Base-by-base conservation (phyloP, 2,797 vertebrate species). In the Hypotaenidia philippensis region DNA sequence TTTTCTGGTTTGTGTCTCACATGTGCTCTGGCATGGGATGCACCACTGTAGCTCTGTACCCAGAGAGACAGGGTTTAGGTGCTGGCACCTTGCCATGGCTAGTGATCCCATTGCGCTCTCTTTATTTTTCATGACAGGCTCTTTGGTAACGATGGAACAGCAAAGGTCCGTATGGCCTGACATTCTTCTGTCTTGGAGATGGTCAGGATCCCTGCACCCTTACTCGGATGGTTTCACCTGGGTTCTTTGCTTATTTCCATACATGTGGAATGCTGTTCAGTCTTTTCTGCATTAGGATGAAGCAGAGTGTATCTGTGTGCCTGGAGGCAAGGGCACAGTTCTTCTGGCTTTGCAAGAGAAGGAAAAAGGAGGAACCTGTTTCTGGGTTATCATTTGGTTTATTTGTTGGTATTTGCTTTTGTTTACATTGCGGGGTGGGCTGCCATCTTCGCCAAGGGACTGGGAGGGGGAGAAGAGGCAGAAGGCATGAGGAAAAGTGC, bases 381-480 rank as follows among this genome's bases (percentile, higher is more conserved):
- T 86, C 72, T 93, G 7, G 2, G 6, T 83, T 87, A 83, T 63
- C 34, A 7, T 95, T 89, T 69, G 93, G 69, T 95, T 87, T 59
- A 31, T 95, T 87, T 95, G 32, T 61, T 68, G 75, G 38, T 87
- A 50, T 94, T 83, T 97, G 84, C 50, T 96, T 93, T 82, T 90
- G 38, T 91, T 89, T 56, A 63, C 52, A 22, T 63, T 74, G 45
- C 81, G 49, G 38, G 13, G 2, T 49, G n/a, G 29, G 34, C 68
- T 75, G 47, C 32, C 22, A 5, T 83, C 27, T 77, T 95, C 71
- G 56, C 0, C 59, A 64, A 38, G 56, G 69, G 49, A 32, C 31
- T 57, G 10, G 41, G 36, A 75, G 52, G 8, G 38, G 74, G 53
- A 80, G 49, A 78, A 78, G 61, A 61, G n/a, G 49, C 40, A 70